Evolutionary conservation across 1,140 invertebrate species (phyloP).

Genomic region (Chrysopa pallens): DNA sequence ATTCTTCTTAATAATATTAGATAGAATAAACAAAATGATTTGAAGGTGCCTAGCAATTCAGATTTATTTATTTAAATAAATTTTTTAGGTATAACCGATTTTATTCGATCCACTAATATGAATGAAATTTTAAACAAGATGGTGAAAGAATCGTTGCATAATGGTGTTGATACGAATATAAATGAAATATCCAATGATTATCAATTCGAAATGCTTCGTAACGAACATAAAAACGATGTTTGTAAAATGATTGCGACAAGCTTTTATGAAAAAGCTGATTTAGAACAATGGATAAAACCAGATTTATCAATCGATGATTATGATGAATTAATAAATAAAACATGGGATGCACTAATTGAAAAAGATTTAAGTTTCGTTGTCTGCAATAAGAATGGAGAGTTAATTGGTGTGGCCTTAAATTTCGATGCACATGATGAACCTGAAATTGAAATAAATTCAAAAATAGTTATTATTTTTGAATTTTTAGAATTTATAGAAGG

Average conservation of each 20-base stretch:
- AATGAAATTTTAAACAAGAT: constrained; percentile 38
- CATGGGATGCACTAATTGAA: constrained; percentile 46
- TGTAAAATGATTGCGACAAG: constrained; percentile 57
- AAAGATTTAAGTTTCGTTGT: constrained; percentile 54
- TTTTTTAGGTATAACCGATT: constrained; percentile 44
- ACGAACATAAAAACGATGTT: constrained; percentile 37
- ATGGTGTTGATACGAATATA: constrained; percentile 4
- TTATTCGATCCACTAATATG: constrained; percentile 42
- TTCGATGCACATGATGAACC: constrained; percentile 66
- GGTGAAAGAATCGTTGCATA: constrained; percentile 15
- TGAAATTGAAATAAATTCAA: constrained; percentile 41
- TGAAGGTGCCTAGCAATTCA: too few relatives aligned
- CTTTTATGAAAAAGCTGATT: constrained; percentile 67
- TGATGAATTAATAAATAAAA: constrained; percentile 35
- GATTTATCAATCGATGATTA: constrained; percentile 46
- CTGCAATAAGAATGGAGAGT: constrained; percentile 23
- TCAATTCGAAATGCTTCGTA: constrained; percentile 29
- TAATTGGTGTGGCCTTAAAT: constrained; percentile 49
- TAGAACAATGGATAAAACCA: constrained; percentile 55
- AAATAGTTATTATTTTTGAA: constrained; percentile 52
- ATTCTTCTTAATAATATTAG: too few relatives aligned
- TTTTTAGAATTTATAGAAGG: constrained; percentile 60
- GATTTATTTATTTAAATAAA: too few relatives aligned
- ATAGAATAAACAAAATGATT: too few relatives aligned
- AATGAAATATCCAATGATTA: constrained; percentile 17